Base-by-base conservation (phyloP, 2,113 vertebrate species). In the Bungarus multicinctus region DNA sequence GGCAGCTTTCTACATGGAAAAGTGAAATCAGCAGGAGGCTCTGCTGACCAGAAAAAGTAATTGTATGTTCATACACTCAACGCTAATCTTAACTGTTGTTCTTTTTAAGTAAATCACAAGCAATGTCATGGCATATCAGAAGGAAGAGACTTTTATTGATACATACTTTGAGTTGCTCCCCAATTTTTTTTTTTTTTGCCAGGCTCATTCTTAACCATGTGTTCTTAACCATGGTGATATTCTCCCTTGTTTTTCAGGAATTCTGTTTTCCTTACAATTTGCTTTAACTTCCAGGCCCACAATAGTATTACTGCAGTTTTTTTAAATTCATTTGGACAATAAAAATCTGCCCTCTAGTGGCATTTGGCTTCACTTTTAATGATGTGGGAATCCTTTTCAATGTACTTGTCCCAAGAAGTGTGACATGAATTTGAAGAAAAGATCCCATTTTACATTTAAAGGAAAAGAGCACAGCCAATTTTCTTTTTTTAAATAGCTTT, bases 291-390 rank as follows among this genome's bases (percentile, higher is more conserved):
- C 18, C 20, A 0, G 0, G 69, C 34, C 18, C 39, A 81, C 39
- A 81, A 39, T 81, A 81, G 34, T 22, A 81, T 81, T 22, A 81
- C 18, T 81, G 34, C 1, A n/a, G 0, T 81, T 81, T 81, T 81
- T 8, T 0, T 3, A 74, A 74, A 43, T 81, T 34, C 18, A 93
- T 95, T 95, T 93, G 97, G 95, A 81, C 58, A 95, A 97, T 91
- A 97, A 89, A 94, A 92, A 85, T 93, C 89, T 96, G 97, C 97
- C 97, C 97, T 97, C 98, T 98, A 97, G 97, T 97, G 98, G 95
- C 87, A 90, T 2, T 0, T 92, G 8, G 1, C 57, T 91, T 90
- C 39, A 81, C 34, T 20, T 8, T 81, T 39, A 43, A 43, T 39
- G 34, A 39, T 81, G 34, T 81, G 34, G 34, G 34, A 81, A 25